Evolutionary conservation across 2,888 invertebrate species (phyloP).

Genomic region (Ryuthela nishihirai): DNA sequence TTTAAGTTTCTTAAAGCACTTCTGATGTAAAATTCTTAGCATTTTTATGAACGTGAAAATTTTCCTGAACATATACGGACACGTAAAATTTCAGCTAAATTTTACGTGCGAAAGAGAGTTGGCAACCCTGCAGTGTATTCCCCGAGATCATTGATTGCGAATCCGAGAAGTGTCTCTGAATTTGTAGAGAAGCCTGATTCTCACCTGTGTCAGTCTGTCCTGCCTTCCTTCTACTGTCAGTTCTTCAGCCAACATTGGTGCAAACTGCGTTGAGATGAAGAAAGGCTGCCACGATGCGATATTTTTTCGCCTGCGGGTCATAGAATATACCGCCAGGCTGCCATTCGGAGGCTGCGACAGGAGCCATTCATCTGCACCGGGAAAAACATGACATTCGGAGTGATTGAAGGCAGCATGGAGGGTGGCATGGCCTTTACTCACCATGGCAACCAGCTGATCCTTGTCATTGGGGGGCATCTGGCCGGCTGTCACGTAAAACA

Average conservation of each 20-base stretch:
- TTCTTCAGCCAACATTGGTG: slow-evolving; percentile 43
- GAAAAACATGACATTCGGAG: slow-evolving; percentile 24
- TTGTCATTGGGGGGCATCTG: too few species aligned
- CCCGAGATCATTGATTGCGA: too few species aligned
- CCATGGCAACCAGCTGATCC: too few species aligned
- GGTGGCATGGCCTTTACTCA: too few species aligned
- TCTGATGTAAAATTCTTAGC: too few species aligned
- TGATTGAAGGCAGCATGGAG: too few species aligned
- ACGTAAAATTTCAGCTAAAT: too few species aligned
- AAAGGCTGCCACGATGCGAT: slow-evolving; percentile 43
- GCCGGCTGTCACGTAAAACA: slow-evolving; percentile 15
- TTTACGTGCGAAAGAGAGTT: too few species aligned
- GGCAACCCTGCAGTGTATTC: too few species aligned
- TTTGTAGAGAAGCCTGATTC: background rate
- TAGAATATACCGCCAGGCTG: slow-evolving; percentile 15
- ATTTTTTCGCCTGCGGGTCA: slow-evolving; percentile 21
- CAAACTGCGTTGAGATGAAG: slow-evolving; percentile 40
- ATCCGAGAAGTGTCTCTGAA: background rate
- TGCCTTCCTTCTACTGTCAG: slow-evolving; percentile 42
- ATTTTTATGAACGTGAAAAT: too few species aligned
- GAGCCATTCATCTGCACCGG: slow-evolving; percentile 22
- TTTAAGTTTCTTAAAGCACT: too few species aligned
- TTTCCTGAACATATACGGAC: too few species aligned
- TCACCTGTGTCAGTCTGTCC: slow-evolving; percentile 43
- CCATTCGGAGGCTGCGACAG: slow-evolving; percentile 13